phyloP scores from a whole-genome alignment of 2,888 invertebrate genomes.

The Drosophila affinis region DNA sequence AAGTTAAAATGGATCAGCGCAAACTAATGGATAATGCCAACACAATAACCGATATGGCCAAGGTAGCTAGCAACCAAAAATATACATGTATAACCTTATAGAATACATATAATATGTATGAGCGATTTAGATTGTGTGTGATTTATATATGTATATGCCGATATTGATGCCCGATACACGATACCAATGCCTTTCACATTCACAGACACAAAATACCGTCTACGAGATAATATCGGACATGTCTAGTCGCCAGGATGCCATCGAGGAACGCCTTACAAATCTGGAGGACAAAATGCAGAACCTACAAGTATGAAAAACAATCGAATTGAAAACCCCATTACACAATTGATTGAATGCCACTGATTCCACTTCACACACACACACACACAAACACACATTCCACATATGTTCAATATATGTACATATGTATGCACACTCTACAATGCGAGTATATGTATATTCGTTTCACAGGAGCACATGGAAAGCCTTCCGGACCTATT shows the following conservation, averaged over 20 bases:
- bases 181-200: conserved; percentile 7
- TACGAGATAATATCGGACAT: conserved; percentile 99
- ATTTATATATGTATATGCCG: not conserved
- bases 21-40: conserved; percentile 99
- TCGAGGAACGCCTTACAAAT: conserved; percentile 96
- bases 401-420: not conserved
- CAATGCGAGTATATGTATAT: not conserved
- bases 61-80: conserved; percentile 87
- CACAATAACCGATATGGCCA: conserved; percentile 99
- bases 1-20: conserved; percentile 99
- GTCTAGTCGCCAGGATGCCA: conserved; percentile 95
- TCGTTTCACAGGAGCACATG: conserved; percentile 87
- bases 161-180: not conserved
- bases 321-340: not conserved
- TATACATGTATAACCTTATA: not conserved
- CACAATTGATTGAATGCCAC: not conserved
- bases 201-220: conserved; percentile 97
- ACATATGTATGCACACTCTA: not conserved
- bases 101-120: not conserved
- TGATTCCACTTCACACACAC: not conserved
- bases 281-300: conserved; percentile 95
- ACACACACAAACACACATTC: no score
- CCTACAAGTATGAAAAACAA: conserved; percentile 87
- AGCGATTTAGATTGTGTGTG: not conserved
- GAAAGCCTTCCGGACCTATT: conserved; percentile 93